Evolutionary conservation across 2,797 vertebrate species (phyloP).

Genomic region (Xyrichtys novacula): DNA sequence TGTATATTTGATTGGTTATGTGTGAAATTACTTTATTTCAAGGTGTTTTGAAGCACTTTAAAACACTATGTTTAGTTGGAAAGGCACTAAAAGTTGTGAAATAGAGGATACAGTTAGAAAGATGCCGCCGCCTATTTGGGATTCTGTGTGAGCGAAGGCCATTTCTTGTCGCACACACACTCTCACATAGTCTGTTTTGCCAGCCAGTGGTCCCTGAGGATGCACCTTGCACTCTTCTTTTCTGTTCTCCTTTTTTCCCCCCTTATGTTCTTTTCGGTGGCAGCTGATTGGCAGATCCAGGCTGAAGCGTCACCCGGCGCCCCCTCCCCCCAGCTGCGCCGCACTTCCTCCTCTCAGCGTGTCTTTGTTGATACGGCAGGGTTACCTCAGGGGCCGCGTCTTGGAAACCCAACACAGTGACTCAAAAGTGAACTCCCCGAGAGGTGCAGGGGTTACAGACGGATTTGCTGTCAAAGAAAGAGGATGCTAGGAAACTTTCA

Average conservation of each 20-base stretch:
- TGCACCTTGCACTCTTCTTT: slow-evolving; percentile 10
- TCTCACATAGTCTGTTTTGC: slow-evolving; percentile 37
- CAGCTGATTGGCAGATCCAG: slow-evolving; percentile 82
- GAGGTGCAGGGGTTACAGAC: slow-evolving; percentile 50
- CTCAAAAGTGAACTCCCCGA: slow-evolving; percentile 52
- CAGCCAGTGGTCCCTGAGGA: slow-evolving; percentile 44
- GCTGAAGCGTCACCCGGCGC: slow-evolving; percentile 71
- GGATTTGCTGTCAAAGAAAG: slow-evolving; percentile 24
- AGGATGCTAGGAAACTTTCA: slow-evolving; percentile 22
- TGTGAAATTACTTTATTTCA: slow-evolving; percentile 30
- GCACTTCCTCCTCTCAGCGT: slow-evolving; percentile 55
- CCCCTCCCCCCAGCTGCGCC: slow-evolving; percentile 54
- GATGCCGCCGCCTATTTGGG: slow-evolving; percentile 21
- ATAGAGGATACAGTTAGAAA: slow-evolving; percentile 25
- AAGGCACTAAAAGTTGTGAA: slow-evolving; percentile 14
- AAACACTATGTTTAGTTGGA: neutral
- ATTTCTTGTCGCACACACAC: slow-evolving; percentile 24
- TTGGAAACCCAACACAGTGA: slow-evolving; percentile 53
- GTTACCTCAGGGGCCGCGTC: slow-evolving; percentile 50
- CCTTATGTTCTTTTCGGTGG: slow-evolving; percentile 47
- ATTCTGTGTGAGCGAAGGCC: slow-evolving; percentile 54
- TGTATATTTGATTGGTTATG: slow-evolving; percentile 20
- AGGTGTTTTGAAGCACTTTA: slow-evolving; percentile 26
- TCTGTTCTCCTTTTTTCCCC: slow-evolving; percentile 11
- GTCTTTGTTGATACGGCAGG: slow-evolving; percentile 68